These are phyloP conservation scores for Falco novaeseelandiae DNA, from an alignment of 2,797 vertebrate species.

Conservation along the genomic window DNA sequence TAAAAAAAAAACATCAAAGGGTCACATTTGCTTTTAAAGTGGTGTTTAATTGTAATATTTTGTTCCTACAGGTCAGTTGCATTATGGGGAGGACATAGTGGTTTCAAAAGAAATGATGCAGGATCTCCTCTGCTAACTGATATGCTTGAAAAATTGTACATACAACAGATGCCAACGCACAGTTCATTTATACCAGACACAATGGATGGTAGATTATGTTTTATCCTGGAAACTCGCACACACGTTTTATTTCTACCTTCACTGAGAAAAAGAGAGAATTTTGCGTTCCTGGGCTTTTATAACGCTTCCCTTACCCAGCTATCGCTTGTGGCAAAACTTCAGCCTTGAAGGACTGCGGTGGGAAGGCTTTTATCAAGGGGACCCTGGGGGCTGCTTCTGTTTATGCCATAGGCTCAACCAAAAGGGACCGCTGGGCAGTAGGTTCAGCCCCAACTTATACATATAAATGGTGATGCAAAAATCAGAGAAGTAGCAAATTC, in stretches of 20 bases:
- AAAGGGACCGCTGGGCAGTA: background rate
- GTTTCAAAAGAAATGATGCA: background rate
- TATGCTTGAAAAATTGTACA: background rate
- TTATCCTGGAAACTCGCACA: background rate
- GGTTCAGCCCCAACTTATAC: background rate
- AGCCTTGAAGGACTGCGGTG: background rate
- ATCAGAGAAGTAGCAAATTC: background rate
- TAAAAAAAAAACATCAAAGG: background rate
- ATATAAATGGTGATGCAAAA: background rate
- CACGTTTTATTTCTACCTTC: background rate
- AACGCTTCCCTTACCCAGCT: background rate
- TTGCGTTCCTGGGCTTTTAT: background rate
- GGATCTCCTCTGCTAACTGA: background rate
- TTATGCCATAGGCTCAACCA: background rate
- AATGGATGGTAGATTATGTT: background rate
- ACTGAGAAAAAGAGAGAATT: background rate
- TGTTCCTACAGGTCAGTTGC: background rate
- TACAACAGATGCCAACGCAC: background rate
- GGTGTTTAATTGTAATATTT: background rate
- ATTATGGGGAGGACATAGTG: background rate
- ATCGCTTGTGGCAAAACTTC: background rate
- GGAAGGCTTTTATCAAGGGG: background rate
- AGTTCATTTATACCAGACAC: background rate
- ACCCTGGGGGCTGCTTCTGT: background rate
- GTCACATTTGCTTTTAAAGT: background rate